phyloP scores from a whole-genome alignment of 2,888 invertebrate species.

The Apoda limacodes region DNA sequence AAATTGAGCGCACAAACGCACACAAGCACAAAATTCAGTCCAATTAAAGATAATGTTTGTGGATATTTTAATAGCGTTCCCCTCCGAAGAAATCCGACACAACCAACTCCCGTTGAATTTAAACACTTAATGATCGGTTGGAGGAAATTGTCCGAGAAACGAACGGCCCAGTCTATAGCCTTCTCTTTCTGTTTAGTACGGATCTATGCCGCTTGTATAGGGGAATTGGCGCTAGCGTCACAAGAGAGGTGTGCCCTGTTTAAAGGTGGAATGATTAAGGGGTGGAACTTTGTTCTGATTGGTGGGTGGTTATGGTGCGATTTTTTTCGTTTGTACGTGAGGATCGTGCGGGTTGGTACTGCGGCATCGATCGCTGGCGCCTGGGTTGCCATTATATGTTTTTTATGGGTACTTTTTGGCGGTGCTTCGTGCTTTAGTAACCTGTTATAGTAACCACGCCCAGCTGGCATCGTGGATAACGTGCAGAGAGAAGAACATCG shows the following conservation, averaged over 20 bases:
- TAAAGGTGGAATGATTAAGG: slow-evolving; percentile 34
- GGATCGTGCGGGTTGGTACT: slow-evolving; percentile 56
- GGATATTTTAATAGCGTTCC: slow-evolving; percentile 69
- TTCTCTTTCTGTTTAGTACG: slow-evolving; percentile 58
- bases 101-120: slow-evolving; percentile 68
- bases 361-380: slow-evolving; percentile 57
- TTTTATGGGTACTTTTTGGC: slow-evolving; percentile 69
- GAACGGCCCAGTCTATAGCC: slow-evolving; percentile 49
- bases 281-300: slow-evolving; percentile 39
- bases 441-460: slow-evolving; percentile 63
- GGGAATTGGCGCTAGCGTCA: slow-evolving; percentile 42
- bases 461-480: slow-evolving; percentile 43
- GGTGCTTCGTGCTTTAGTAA: slow-evolving; percentile 57
- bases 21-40: slow-evolving; percentile 66
- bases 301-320: slow-evolving; percentile 39
- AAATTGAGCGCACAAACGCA: slow-evolving; percentile 48
- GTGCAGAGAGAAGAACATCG: slow-evolving; percentile 39
- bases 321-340: slow-evolving; percentile 60
- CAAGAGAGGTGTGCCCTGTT: slow-evolving; percentile 33
- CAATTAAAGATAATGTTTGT: slow-evolving; percentile 71
- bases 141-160: slow-evolving; percentile 69
- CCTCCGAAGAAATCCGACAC: slow-evolving; percentile 68
- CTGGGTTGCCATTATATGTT: slow-evolving; percentile 65
- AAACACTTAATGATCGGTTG: slow-evolving; percentile 71
- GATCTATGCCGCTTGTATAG: slow-evolving; percentile 48